A percentile compares a stretch with the other conserved stretches of the same genome.
These are phyloP conservation scores for Syngnathus scovelli DNA, from an alignment of 2,113 vertebrate species.

Conservation along the genomic window DNA sequence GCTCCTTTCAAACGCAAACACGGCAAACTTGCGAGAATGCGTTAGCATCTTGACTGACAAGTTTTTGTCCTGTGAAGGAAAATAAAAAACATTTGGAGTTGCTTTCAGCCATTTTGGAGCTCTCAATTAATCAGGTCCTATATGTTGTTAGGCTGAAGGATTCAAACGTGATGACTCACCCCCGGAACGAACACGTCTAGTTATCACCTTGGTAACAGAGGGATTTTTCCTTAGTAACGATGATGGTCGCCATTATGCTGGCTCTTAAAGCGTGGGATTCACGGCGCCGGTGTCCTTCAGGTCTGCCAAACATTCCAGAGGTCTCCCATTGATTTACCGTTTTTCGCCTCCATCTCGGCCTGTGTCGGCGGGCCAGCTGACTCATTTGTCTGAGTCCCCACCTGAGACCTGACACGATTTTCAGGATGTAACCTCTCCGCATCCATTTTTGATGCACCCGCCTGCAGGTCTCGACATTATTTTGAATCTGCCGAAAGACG, in stretches of 20 bases:
- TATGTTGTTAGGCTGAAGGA: constrained; percentile 11
- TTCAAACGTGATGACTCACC: constrained; percentile 57
- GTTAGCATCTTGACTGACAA: neutral
- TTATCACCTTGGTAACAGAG: constrained; percentile 62
- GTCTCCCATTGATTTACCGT: constrained; percentile 49
- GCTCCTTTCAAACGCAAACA: constrained; percentile 6
- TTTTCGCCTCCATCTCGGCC: constrained; percentile 47
- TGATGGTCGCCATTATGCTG: constrained; percentile 23
- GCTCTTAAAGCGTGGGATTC: constrained; percentile 43
- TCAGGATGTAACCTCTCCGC: constrained; percentile 43
- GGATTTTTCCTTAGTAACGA: constrained; percentile 62
- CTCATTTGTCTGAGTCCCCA: constrained; percentile 60
- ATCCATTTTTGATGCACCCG: neutral
- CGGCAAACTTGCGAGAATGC: neutral
- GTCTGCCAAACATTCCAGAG: constrained; percentile 25
- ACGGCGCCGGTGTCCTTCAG: constrained; percentile 44
- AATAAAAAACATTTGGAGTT: too few relatives aligned
- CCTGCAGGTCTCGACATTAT: neutral
- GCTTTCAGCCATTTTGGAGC: neutral
- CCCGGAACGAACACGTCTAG: constrained; percentile 27
- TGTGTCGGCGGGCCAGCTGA: constrained; percentile 49
- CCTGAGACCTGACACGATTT: constrained; percentile 62
- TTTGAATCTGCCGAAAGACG: neutral
- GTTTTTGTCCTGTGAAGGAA: neutral
- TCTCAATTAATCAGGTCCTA: neutral